A percentile compares a stretch with the other conserved stretches of the same genome.
Conservation (phyloP, 2,888 invertebrate species). For the Synanthedon formicaeformis region DNA sequence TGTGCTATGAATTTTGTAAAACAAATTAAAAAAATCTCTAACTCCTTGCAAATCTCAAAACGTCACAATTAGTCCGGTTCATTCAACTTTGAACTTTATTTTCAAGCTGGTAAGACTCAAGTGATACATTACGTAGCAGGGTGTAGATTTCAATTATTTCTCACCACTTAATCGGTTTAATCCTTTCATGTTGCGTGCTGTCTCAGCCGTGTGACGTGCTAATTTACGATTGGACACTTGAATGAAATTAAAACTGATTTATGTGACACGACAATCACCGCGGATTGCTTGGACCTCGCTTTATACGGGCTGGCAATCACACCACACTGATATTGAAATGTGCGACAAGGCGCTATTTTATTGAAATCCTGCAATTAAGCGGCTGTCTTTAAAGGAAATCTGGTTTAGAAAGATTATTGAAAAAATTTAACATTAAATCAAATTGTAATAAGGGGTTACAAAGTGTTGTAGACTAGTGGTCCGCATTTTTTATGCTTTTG, state of each 20-base stretch:
- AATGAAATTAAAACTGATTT: conserved; percentile 28
- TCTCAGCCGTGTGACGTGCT: conserved; percentile 4
- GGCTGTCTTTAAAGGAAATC: background rate
- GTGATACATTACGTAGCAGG: too few relatives aligned
- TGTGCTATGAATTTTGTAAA: too few relatives aligned
- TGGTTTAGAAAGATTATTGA: background rate
- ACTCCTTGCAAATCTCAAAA: too few relatives aligned
- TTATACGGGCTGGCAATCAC: background rate
- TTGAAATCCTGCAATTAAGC: background rate
- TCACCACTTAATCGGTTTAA: background rate
- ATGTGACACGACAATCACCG: conserved; percentile 21
- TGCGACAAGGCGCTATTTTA: background rate
- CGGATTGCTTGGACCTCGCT: conserved; percentile 9
- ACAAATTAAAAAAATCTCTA: too few relatives aligned
- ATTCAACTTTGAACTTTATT: too few relatives aligned
- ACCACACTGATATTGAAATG: background rate
- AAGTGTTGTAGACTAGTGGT: too few relatives aligned
- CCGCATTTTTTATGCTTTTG: too few relatives aligned
- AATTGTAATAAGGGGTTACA: too few relatives aligned
- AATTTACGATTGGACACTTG: conserved; percentile 17
- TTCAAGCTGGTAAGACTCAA: too few relatives aligned
- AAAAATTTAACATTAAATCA: too few relatives aligned
- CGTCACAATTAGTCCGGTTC: too few relatives aligned
- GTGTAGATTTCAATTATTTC: background rate
- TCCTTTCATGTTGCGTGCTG: background rate